Base-by-base conservation (phyloP, 2,113 vertebrate genomes). In the Cebidichthys violaceus region DNA sequence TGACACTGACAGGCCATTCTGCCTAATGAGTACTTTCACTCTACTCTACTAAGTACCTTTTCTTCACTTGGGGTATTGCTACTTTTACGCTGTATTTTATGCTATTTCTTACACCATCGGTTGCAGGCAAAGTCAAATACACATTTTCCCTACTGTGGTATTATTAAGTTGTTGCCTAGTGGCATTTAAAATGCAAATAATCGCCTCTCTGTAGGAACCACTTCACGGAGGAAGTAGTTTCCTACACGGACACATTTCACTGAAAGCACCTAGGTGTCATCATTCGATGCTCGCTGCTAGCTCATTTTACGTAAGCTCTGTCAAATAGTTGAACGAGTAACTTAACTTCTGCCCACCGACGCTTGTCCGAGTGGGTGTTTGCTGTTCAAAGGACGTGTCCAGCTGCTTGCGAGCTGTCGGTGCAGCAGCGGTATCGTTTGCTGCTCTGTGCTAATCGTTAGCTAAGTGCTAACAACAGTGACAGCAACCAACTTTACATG, bases 401-500 rank as follows among this genome's bases (percentile, higher is more conserved):
- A 3, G 27, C 22, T 29, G 14, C 8, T 14, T 41, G 10, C 20
- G 9, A 75, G 14, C 50, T 45, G n/a, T 9, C 22, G 41, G 0
- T 22, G 3, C 37, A 70, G 37, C 52, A 6, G 55, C 33, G 10
- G 20, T 13, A 18, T 65, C 64, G 55, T 27, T 55, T 15, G 18
- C 22, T 27, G 75, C 52, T 77, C 10, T 0, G 37, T 65, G 77
- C 64, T 77, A 47, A 47, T 20, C 31, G 73, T 86, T 89, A 92
- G 89, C 90, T 6, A 22, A 81, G 74, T 84, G 93, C 89, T 94
- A 92, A 93, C 82, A 86, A 89, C 85, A 86, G 33, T 85, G 84
- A 86, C 75, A 65, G 81, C 71, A 47, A 57, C 64, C 50, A 55
- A 75, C 79, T 75, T 52, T 86, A 15, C 91, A 90, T 80, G 89